Evolutionary conservation across 2,888 invertebrate genomes (phyloP), one percentile per base, ranked within the genome.

Genomic region (Drosophila vallismaia): DNA sequence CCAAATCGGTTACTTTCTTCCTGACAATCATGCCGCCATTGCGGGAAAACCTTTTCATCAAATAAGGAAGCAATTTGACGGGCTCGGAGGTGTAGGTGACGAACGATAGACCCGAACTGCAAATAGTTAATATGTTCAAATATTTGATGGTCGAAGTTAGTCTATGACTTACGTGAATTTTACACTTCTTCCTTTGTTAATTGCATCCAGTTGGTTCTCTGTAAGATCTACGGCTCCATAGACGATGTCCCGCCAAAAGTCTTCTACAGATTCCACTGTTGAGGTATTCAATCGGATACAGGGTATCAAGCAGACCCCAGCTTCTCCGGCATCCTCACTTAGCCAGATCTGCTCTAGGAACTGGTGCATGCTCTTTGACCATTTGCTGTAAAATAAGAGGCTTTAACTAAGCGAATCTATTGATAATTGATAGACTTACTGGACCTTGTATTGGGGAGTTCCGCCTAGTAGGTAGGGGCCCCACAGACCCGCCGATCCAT

Each of bases 401-500:
- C 14, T 26, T 44, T 28, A 19, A 48, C 7, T 5, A 4, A 9
- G 12, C 9, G 9, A 42, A 42, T 12, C 4, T 12, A 2, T 38
- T 38, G 4, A 19, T 9, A 7, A 3, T 19, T 19, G 24, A 36
- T n/a, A n/a, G 6, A 36, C 86, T 92, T 89, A 94, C 94, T 90
- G 74, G 14, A 95, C 91, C 69, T 93, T 92, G 0, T 92, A 76
- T 1, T 88, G 79, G 0, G 94, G 91, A 0, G 95, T 95, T 12
- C 92, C 91, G 0, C 93, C 93, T 45, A 94, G 92, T 7, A 94
- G 88, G 86, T 93, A 95, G 0, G 96, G 96, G 8, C 93, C 92
- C 95, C 96, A 96, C 5, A 96, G 90, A 0, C 96, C 96, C 0
- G 96, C 96, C 1, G 95, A 94, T 0, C 95, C 94, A 89, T 96